These are phyloP conservation scores for Steinernema khuongi DNA, from an alignment of 1,140 invertebrate genomes.

Conservation along the genomic window DNA sequence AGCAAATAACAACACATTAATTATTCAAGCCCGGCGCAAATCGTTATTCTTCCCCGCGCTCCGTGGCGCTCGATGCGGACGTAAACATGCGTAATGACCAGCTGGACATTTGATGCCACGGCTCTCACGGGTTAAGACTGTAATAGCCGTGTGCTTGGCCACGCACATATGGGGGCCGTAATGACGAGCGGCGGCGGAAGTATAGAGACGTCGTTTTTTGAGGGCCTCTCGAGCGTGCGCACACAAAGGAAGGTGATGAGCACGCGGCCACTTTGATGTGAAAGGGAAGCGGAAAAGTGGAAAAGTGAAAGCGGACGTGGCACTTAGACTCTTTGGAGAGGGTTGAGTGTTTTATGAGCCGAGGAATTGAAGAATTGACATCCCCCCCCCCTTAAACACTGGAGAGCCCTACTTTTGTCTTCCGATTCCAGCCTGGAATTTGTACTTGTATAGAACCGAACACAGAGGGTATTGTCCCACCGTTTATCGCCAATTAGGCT, in stretches of 20 bases:
- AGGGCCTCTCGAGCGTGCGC: neutral
- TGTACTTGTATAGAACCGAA: too few relatives aligned
- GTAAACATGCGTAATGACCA: neutral
- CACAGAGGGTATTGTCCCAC: too few relatives aligned
- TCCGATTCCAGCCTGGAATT: too few relatives aligned
- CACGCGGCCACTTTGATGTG: neutral
- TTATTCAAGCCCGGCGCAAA: neutral
- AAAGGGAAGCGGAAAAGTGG: neutral
- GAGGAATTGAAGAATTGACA: too few relatives aligned
- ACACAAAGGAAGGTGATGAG: neutral
- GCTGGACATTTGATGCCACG: neutral
- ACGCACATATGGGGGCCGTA: neutral
- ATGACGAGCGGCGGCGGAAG: neutral
- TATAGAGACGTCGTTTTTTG: constrained; percentile 1
- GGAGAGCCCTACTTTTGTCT: too few relatives aligned
- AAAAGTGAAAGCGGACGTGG: neutral
- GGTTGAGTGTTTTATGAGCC: too few relatives aligned
- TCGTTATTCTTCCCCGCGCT: neutral
- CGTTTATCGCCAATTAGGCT: too few relatives aligned
- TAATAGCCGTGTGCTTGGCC: neutral
- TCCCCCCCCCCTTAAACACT: too few relatives aligned
- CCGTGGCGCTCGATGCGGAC: neutral
- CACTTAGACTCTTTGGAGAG: too few relatives aligned
- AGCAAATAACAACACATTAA: constrained; percentile 10
- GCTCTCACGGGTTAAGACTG: neutral